These are phyloP conservation scores for Icerya purchasi DNA, from an alignment of 2,888 invertebrate species.

Conservation along the genomic window DNA sequence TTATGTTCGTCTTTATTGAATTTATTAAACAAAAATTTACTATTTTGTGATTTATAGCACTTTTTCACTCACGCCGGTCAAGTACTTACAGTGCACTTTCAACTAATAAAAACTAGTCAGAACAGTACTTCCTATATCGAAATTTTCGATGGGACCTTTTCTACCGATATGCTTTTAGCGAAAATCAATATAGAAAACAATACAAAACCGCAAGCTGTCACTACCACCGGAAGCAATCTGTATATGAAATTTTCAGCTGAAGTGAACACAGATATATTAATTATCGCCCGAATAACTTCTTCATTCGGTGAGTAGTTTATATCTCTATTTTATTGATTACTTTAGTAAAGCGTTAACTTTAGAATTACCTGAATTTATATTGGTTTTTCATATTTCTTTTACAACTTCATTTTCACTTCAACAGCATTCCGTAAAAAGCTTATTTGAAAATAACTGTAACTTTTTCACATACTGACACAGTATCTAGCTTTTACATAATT, in stretches of 20 bases:
- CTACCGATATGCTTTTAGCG: constrained; percentile 34
- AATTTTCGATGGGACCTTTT: constrained; percentile 52
- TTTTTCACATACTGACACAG: too few relatives aligned
- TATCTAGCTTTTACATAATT: too few relatives aligned
- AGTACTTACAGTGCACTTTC: constrained; percentile 63
- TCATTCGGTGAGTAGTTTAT: constrained; percentile 25
- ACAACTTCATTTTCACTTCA: too few relatives aligned
- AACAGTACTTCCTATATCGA: constrained; percentile 46
- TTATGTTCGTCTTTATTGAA: too few relatives aligned
- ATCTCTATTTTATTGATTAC: too few relatives aligned
- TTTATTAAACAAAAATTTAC: too few relatives aligned
- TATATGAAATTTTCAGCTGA: constrained; percentile 57
- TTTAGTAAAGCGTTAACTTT: too few relatives aligned
- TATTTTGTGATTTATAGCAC: constrained; percentile 30
- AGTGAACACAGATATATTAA: constrained; percentile 45
- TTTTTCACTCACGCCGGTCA: constrained; percentile 58
- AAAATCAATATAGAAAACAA: constrained; percentile 55
- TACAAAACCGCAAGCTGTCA: constrained; percentile 71
- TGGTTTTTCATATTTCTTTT: too few relatives aligned
- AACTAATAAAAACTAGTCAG: constrained; percentile 53
- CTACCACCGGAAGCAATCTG: constrained; percentile 57
- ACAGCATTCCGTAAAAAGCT: too few relatives aligned
- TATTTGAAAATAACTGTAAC: too few relatives aligned
- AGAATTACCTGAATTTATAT: too few relatives aligned
- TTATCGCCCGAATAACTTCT: constrained; percentile 57